Base-by-base conservation (phyloP, 2,113 vertebrate genomes). In the Protobothrops mucrosquamatus region DNA sequence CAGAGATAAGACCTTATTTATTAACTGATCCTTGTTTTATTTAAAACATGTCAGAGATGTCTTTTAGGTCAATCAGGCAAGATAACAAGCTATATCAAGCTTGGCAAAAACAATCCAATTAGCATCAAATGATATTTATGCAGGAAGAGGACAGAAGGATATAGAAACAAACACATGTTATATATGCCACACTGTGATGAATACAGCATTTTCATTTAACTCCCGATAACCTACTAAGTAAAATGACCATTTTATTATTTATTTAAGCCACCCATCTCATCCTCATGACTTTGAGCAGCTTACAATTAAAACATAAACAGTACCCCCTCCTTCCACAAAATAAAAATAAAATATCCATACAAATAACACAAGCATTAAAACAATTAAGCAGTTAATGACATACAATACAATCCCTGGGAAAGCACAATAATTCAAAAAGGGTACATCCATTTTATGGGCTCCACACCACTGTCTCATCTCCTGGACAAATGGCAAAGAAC, bases 101-200 rank as follows among this genome's bases (percentile, higher is more conserved):
- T 93, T 52, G 85, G 55, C 59, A 95, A 92, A 90, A 74, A 54
- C 8, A 93, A 46, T 48, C 69, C 89, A 91, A 39, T 93, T 56
- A 96, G 24, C 88, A 95, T 23, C 24, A 95, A 95, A 94, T 29
- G 9, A 87, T n/a, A 0, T 2, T 24, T 24, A 54, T 87, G 48
- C 95, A 55, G 24, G 54, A 93, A 90, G 89, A 86, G 2, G 10
- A 18, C 22, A 88, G 39, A 81, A 90, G 55, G 3, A 85, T 46
- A 7, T 51, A 23, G n/a, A 95, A 94, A 93, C 92, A 95, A 96
- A 95, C 93, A 92, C n/a, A 61, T 54, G 1, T 0, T 64, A 2
- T 85, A 43, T 39, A 43, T 39, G 51, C 48, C 81, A 89, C 43
- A 0, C 55, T 34, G 93, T 15, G 64, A 54, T 46, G 46, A 52